Base-by-base conservation (phyloP, 2,113 vertebrate species). In the Tetraodon nigroviridis region DNA sequence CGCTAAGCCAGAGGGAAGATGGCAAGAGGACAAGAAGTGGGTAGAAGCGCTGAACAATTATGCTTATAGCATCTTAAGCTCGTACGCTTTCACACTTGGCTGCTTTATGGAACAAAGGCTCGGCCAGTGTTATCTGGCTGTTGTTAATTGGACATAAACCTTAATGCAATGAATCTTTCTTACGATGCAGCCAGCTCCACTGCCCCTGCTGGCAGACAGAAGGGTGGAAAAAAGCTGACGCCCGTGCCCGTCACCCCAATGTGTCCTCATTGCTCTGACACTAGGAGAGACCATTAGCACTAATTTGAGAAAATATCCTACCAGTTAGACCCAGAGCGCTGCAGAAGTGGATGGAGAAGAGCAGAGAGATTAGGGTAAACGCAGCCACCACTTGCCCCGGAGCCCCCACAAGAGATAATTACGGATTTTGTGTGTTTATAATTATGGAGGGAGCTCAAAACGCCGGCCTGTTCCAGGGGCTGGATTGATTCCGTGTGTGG, bases 221-320 rank as follows among this genome's bases (percentile, higher is more conserved):
- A 73, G 51, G 73, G 75, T 77, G 74, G 78, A 78, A 55, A 12
- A 17, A 69, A 71, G 47, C 77, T 57, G 55, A 76, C 61, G 84
- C 81, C 76, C 67, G 24, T 67, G 72, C 64, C 61, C 50, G 55
- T 90, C 88, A 84, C 68, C 62, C 69, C 57, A 18, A 71, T 61
- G n/a, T 51, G 51, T 58, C 71, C 78, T 84, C 79, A 87, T 87
- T 52, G 70, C 75, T 75, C 61, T 84, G 86, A 90, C 85, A 85
- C 84, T 75, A 73, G 71, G 71, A 69, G 79, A 70, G 79, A 79
- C 74, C 77, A 83, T 85, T 79, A 86, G 76, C 75, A 75, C 76
- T 83, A 83, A 89, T 87, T 87, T 86, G 72, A 76, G 78, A 76
- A 81, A 85, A 84, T 83, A 73, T 82, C 86, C 82, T 81, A 89